Conservation (phyloP, 2,797 vertebrate species). For the Darevskia mixta region DNA sequence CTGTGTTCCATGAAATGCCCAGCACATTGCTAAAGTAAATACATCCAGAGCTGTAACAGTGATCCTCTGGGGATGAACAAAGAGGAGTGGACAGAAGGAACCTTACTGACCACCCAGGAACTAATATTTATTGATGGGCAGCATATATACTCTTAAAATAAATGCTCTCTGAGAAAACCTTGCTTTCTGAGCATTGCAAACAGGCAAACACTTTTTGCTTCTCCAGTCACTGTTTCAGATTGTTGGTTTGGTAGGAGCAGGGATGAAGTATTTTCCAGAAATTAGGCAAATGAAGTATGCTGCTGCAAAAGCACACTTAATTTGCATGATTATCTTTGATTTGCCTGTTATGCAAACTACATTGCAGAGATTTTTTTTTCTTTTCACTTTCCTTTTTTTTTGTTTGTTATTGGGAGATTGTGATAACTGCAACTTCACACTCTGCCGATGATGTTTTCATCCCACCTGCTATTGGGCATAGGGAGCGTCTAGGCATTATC, state of each 20-base stretch:
- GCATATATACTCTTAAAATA: neutral
- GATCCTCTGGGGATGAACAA: too few relatives aligned
- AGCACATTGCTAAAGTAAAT: too few relatives aligned
- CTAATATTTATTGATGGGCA: neutral
- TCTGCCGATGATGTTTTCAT: too few relatives aligned
- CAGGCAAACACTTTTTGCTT: neutral
- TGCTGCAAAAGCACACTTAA: neutral
- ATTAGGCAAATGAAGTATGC: neutral
- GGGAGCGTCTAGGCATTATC: neutral
- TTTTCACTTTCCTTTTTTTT: too few relatives aligned
- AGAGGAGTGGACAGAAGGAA: too few relatives aligned
- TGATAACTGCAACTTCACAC: neutral
- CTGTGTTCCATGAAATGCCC: too few relatives aligned
- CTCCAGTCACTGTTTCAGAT: neutral
- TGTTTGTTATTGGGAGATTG: neutral
- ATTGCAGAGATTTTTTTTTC: too few relatives aligned
- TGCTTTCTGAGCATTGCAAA: neutral
- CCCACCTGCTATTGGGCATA: neutral
- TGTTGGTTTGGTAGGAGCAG: neutral
- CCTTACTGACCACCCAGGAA: neutral
- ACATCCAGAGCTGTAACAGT: too few relatives aligned
- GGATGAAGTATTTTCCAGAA: neutral
- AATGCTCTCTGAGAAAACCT: too few relatives aligned
- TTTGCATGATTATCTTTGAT: conserved; percentile 2
- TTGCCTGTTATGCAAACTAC: neutral